A percentile compares a stretch with the other conserved stretches of the same genome.
phyloP scores from a whole-genome alignment of 2,888 invertebrate genomes.

The Trichogramma dendrolimi region DNA sequence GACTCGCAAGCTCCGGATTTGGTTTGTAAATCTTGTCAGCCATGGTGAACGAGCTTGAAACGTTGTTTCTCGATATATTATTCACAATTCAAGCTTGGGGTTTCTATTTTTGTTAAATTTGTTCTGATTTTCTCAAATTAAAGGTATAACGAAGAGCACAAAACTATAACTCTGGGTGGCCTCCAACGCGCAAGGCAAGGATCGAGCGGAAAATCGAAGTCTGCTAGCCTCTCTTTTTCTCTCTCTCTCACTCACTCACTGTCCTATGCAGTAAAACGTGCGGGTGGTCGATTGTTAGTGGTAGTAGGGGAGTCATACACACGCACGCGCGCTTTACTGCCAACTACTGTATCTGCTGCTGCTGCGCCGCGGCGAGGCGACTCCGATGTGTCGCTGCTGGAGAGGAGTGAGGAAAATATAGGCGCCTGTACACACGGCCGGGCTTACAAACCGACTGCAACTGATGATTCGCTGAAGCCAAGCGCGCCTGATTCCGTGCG shows the following conservation, averaged over 20 bases:
- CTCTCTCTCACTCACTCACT: not conserved
- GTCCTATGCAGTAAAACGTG: not conserved
- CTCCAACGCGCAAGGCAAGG: too few relatives aligned
- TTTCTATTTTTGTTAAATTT: too few relatives aligned
- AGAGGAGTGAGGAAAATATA: not conserved
- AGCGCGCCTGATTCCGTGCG: too few relatives aligned
- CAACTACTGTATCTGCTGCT: too few relatives aligned
- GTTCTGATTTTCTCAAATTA: too few relatives aligned
- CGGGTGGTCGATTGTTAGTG: conserved; percentile 2
- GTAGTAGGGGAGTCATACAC: conserved; percentile 1
- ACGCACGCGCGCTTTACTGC: conserved; percentile 4
- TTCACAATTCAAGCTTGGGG: too few relatives aligned
- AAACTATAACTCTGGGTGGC: too few relatives aligned
- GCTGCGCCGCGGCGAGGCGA: too few relatives aligned
- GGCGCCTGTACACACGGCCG: conserved; percentile 13
- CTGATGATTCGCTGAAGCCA: conserved; percentile 16
- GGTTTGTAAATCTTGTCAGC: conserved; percentile 58
- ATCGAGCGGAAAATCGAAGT: not conserved
- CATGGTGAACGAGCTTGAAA: conserved; percentile 33
- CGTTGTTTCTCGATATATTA: not conserved
- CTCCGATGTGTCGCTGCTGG: not conserved
- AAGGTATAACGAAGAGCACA: too few relatives aligned
- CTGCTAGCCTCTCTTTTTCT: not conserved
- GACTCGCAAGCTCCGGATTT: conserved; percentile 56
- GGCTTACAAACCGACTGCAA: conserved; percentile 31